Percentiles rank a stretch among this genome's conserved stretches.
Evolutionary conservation across 1,140 invertebrate species (phyloP).

Genomic region (Orius insidiosus): DNA sequence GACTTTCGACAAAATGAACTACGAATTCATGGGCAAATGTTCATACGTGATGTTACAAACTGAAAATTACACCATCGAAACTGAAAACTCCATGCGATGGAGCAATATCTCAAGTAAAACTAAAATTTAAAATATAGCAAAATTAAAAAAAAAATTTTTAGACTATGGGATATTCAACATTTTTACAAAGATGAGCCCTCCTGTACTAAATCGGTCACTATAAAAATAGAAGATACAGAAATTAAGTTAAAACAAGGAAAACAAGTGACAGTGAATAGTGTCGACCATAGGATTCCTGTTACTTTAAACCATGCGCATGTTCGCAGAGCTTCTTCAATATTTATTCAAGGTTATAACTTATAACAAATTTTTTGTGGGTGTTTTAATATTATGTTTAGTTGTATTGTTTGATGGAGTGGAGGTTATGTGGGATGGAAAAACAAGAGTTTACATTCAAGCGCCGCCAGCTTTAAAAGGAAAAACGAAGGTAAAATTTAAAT

Average conservation of each 20-base stretch:
- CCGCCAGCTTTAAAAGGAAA: constrained; percentile 49
- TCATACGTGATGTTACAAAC: constrained; percentile 60
- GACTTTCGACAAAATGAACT: constrained; percentile 72
- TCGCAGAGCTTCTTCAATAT: constrained; percentile 55
- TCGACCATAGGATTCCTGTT: constrained; percentile 49
- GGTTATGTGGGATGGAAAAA: constrained; percentile 69
- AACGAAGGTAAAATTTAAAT: constrained; percentile 20
- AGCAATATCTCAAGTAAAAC: constrained; percentile 45
- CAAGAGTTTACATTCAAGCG: constrained; percentile 62
- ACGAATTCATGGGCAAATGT: constrained; percentile 79
- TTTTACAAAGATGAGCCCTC: constrained; percentile 39
- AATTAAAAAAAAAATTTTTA: too few species aligned
- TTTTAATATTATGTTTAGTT: constrained; percentile 31
- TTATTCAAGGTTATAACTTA: constrained; percentile 35
- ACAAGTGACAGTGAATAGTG: constrained; percentile 46
- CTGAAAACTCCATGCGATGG: constrained; percentile 69
- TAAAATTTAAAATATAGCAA: not conserved
- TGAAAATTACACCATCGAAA: constrained; percentile 49
- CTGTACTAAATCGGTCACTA: constrained; percentile 63
- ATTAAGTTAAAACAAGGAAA: constrained; percentile 56
- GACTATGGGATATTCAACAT: constrained; percentile 40
- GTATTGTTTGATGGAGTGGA: constrained; percentile 55
- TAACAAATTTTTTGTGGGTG: constrained; percentile 1
- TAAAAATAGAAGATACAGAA: constrained; percentile 29
- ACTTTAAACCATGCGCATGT: constrained; percentile 30